A percentile compares a stretch with the other conserved stretches of the same genome.
Evolutionary conservation across 2,888 invertebrate genomes (phyloP).

Genomic region (Sthenelais limicola): DNA sequence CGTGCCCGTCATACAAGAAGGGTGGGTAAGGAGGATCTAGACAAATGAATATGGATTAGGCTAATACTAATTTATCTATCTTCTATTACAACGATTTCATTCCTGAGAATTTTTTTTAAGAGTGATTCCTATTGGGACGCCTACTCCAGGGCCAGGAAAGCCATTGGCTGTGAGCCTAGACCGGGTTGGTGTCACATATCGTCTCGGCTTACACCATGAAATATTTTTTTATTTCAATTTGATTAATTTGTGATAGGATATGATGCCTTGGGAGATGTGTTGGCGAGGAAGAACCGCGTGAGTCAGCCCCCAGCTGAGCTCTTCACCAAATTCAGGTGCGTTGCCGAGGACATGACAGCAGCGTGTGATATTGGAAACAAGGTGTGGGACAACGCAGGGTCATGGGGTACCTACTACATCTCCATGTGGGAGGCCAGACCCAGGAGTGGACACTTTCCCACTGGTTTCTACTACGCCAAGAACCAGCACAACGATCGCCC

Average conservation of each 20-base stretch:
- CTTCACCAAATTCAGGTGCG: constrained; percentile 5
- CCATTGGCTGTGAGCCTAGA: too few relatives aligned
- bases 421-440: constrained; percentile 1
- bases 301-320: constrained; percentile 7
- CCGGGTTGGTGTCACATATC: too few relatives aligned
- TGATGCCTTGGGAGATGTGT: constrained; percentile 12
- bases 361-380: neutral
- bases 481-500: constrained; percentile 21
- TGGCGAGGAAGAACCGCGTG: neutral
- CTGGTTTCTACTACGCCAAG: constrained; percentile 11
- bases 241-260: neutral
- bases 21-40: too few relatives aligned
- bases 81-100: too few relatives aligned
- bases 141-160: too few relatives aligned
- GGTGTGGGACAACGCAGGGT: constrained; percentile 10
- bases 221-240: too few relatives aligned
- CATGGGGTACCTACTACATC: neutral
- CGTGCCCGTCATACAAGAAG: too few relatives aligned
- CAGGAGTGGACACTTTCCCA: neutral
- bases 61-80: too few relatives aligned
- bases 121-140: too few relatives aligned
- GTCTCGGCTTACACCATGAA: too few relatives aligned
- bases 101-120: too few relatives aligned
- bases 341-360: neutral
- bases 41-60: too few relatives aligned